phyloP scores from a whole-genome alignment of 1,140 invertebrate species.

The Camponotus pennsylvanicus region DNA sequence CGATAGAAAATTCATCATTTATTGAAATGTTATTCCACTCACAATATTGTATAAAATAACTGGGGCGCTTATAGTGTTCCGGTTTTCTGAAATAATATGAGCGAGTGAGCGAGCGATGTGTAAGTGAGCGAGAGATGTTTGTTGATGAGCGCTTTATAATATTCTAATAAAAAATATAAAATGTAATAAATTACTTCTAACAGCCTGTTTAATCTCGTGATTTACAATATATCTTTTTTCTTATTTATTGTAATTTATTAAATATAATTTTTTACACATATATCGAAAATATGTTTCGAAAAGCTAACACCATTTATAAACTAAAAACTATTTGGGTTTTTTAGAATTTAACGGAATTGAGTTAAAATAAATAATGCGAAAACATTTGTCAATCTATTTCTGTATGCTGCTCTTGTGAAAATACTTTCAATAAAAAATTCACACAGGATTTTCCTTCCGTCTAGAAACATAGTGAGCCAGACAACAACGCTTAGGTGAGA shows the following conservation, averaged over 20 bases:
- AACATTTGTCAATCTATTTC: conserved; percentile 52
- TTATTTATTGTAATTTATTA: too few relatives aligned
- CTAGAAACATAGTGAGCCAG: conserved; percentile 31
- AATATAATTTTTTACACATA: too few relatives aligned
- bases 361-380: conserved; percentile 38
- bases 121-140: too few relatives aligned
- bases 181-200: neutral
- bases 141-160: too few relatives aligned
- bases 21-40: conserved; percentile 29
- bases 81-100: too few relatives aligned
- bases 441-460: conserved; percentile 19
- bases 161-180: neutral
- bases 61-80: neutral
- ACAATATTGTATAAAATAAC: neutral
- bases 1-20: conserved; percentile 38
- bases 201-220: neutral
- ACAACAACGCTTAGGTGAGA: conserved; percentile 40
- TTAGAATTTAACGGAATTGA: conserved; percentile 36
- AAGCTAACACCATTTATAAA: conserved; percentile 30
- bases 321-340: conserved; percentile 20
- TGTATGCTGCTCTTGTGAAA: conserved; percentile 41
- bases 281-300: neutral
- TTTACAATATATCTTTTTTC: neutral
- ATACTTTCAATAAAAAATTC: conserved; percentile 62
- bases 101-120: too few relatives aligned